Conservation (phyloP, 1,140 invertebrate genomes). For the Leptestheria dahalacensis region DNA sequence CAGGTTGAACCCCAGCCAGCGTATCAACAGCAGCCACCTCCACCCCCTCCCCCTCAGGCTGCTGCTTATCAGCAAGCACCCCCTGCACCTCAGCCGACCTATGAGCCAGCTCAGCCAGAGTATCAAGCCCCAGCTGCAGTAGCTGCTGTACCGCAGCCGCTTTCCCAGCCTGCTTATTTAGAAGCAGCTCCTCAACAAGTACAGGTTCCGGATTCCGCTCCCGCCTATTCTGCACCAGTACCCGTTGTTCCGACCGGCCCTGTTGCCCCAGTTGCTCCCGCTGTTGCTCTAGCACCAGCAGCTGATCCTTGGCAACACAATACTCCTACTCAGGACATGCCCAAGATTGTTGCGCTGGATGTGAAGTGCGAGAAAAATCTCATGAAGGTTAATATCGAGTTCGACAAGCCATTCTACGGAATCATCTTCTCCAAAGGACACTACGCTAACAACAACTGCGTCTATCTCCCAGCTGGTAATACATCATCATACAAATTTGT, state of each 20-base stretch:
- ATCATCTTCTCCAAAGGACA: slow-evolving; percentile 87
- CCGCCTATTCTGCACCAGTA: slow-evolving; percentile 11
- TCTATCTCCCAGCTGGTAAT: slow-evolving; percentile 62
- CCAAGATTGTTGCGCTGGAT: slow-evolving; percentile 75
- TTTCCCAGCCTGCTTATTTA: neutral
- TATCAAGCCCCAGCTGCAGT: neutral
- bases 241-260: neutral
- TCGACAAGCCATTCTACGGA: slow-evolving; percentile 87
- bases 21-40: neutral
- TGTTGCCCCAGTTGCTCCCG: slow-evolving; percentile 23
- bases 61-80: slow-evolving; percentile 15
- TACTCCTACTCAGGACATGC: slow-evolving; percentile 46
- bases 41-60: slow-evolving; percentile 5
- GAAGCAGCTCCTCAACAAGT: neutral
- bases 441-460: slow-evolving; percentile 80
- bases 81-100: neutral
- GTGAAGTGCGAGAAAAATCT: slow-evolving; percentile 87
- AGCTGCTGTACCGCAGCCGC: neutral
- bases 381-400: slow-evolving; percentile 82
- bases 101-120: neutral
- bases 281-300: slow-evolving; percentile 22
- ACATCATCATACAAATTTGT: too few relatives aligned
- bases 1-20: neutral
- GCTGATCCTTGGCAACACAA: slow-evolving; percentile 52
- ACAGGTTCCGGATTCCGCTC: too few relatives aligned